Conservation (phyloP, 2,113 vertebrate genomes). For the Phoxinus phoxinus region DNA sequence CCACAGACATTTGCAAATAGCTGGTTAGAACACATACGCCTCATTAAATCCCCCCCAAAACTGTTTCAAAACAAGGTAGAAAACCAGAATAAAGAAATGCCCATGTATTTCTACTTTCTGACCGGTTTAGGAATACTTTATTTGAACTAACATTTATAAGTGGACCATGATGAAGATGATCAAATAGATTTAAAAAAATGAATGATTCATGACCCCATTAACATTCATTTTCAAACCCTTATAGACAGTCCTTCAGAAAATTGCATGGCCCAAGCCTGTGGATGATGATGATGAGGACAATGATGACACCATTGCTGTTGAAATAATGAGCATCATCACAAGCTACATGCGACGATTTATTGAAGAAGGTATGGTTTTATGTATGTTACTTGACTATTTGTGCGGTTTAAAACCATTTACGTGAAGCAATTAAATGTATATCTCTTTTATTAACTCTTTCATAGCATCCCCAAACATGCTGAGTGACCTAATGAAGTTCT, state of each 20-base stretch:
- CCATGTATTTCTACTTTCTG: no score
- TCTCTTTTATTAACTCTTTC: not conserved
- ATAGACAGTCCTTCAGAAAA: constrained; percentile 11
- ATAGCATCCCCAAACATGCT: constrained; percentile 5
- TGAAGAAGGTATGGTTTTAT: constrained; percentile 13
- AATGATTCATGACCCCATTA: not conserved
- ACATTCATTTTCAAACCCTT: not conserved
- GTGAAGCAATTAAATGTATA: no score
- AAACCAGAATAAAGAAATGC: no score
- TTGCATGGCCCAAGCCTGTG: not conserved
- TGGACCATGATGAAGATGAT: no score
- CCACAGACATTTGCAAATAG: no score
- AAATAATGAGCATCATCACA: not conserved
- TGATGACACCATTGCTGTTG: not conserved
- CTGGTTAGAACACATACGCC: no score
- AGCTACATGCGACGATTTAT: not conserved
- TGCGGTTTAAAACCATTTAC: no score
- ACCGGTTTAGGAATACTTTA: no score
- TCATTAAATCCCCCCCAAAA: no score
- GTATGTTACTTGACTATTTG: not conserved
- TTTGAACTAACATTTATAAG: no score
- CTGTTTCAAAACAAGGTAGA: no score
- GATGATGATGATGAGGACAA: not conserved
- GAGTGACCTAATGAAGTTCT: not conserved
- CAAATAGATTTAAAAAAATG: not conserved